Evolutionary conservation across 2,113 vertebrate species (phyloP), one percentile per base, ranked within the genome.

Genomic region (Asarcornis scutulata): DNA sequence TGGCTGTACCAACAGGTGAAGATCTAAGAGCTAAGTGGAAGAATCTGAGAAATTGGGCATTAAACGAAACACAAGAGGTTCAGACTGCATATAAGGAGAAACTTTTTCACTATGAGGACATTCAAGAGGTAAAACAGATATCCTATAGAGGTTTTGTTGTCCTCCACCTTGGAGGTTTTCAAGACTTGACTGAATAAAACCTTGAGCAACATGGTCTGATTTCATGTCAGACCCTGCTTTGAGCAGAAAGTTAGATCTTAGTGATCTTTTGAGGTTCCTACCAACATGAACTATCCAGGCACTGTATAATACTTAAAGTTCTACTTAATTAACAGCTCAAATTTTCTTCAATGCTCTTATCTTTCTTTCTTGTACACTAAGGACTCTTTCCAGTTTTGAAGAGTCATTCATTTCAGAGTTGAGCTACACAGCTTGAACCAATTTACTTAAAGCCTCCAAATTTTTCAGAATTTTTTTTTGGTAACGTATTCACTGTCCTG

Each of bases 101-200:
- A 38, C 4, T 5, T 74, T 63, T 69, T 34, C 6, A 76, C 16
- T 5, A 25, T 7, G 11, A 80, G 29, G 50, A 17, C 12, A 63
- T 9, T 58, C 23, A 67, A 42, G 2, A 67, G 1, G 3, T 1
- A 40, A 18, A 86, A 7, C 12, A 75, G 10, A 9, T 59, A 79
- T 72, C 15, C 21, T 8, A 17, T 0, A 21, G 27, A 52, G 16
- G 11, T 48, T 90, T 91, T 66, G 0, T 21, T 83, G 22, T 26
- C 31, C 92, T 13, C 2, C 2, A 46, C 32, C 32, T 58, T 32
- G 36, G 21, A 71, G 10, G 8, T 63, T 88, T 92, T 83, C 53
- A 52, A 56, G 32, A 68, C 5, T 16, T 0, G 0, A 3, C 42
- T 52, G 31, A 22, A 50, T n/a, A 77, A 77, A 77, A 23, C 14